These are phyloP conservation scores for Cephus pygmeus DNA, from an alignment of 2,888 invertebrate species.

Conservation along the genomic window DNA sequence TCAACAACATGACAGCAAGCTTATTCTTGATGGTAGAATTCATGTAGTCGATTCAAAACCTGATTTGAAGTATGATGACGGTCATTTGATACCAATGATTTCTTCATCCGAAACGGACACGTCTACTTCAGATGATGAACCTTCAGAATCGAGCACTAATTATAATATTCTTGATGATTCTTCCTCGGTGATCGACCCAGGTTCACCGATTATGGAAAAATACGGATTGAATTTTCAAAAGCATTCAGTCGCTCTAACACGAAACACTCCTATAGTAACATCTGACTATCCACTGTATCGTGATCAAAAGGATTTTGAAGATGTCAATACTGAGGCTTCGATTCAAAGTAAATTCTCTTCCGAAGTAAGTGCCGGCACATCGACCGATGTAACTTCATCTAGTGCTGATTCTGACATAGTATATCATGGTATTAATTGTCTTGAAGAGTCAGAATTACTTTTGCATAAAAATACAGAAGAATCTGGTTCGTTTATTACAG, in stretches of 20 bases:
- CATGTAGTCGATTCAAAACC: constrained; percentile 1
- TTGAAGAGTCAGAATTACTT: constrained; percentile 4
- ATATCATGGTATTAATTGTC: background rate
- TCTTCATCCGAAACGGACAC: constrained; percentile 58
- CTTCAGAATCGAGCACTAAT: constrained; percentile 55
- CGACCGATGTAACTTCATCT: constrained; percentile 18
- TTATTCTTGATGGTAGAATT: background rate
- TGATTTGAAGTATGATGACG: constrained; percentile 31
- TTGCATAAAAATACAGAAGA: background rate
- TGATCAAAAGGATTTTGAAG: background rate
- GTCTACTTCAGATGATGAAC: constrained; percentile 49
- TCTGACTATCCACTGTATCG: background rate
- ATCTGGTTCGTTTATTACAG: background rate
- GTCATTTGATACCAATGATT: constrained; percentile 48
- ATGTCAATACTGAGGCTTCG: background rate
- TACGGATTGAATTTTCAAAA: background rate
- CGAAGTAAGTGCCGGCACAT: constrained; percentile 13
- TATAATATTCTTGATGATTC: constrained; percentile 57
- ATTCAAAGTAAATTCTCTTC: constrained; percentile 1
- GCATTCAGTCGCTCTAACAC: background rate
- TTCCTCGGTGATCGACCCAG: constrained; percentile 34
- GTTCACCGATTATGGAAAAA: constrained; percentile 18
- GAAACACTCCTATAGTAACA: background rate
- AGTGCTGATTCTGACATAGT: constrained; percentile 10
- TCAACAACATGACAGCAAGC: constrained; percentile 1